Base-by-base conservation (phyloP, 2,888 invertebrate species). In the Lordiphosa andalusiaca region DNA sequence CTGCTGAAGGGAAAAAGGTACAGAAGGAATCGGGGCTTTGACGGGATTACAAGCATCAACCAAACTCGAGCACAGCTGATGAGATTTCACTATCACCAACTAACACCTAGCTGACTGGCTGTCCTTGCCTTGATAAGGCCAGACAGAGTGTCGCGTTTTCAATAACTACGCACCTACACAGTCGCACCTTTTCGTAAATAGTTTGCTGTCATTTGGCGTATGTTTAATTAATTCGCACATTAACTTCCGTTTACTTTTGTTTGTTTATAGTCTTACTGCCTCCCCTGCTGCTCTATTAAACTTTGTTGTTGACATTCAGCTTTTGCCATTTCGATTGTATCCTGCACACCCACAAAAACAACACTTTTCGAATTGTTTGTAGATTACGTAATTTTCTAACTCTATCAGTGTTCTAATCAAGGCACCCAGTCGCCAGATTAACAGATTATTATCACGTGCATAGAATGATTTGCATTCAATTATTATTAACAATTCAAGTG, bases 61-160 rank as follows among this genome's bases (percentile, higher is more conserved):
- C 36, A 36, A 19, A 10, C 16, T 10, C 35, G 21, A 33, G 33
- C 50, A 30, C 50, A 50, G 50, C 50, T 50, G 50, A 50, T 50
- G 50, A 16, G 25, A 13, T 13, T 40, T 12, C 44, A 10, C 23
- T 49, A 36, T 49, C 38, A 38, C 13, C 38, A 25, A 25, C 25
- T 38, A 39, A 12, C 37, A 38, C 49, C 49, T 38, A 49, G 49
- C 60, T 59, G 65, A 51, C 60, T 58, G 39, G 47, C 66, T 73
- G 70, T 73, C 71, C 73, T 73, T 65, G 60, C 72, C 66, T 68
- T 73, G 80, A 77, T 78, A 82, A 82, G 72, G 75, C 65, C 72
- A 76, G 75, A 75, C 80, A 75, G 57, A 44, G 67, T 60, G 67
- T 70, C 52, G 30, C 54, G 30, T 4, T 30, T 30, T 30, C 30